Evolutionary conservation across 2,888 invertebrate species (phyloP), one percentile per base, ranked within the genome.

Genomic region (Agrochola lychnidis): DNA sequence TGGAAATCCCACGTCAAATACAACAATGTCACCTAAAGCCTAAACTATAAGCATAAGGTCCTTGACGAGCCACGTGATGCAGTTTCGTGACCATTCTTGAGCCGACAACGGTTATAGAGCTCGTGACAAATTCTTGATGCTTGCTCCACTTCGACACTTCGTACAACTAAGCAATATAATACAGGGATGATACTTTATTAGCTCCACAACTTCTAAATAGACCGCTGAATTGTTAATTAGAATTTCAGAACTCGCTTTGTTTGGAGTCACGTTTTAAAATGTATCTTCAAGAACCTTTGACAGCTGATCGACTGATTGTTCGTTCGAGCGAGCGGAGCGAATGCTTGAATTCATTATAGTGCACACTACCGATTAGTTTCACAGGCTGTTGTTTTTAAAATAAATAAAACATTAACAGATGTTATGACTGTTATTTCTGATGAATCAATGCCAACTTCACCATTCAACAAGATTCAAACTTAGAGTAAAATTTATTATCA

Each of bases 201-300:
- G 72, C 36, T 76, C 76, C 81, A 89, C 81, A 90, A 89, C 85
- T 91, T 85, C 87, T 88, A 90, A 92, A 90, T 87, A 77, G 87
- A 87, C 86, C 87, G 83, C 84, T 88, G 91, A 92, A 93, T 93
- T 88, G 90, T 91, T 94, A 94, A 76, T 81, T 67, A 94, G 57
- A 53, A 73, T 64, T 53, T 94, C 93, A 93, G 89, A 78, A 85
- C 80, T 80, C 79, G 87, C 91, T 91, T 92, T 93, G 93, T 91
- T 84, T 88, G 56, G 45, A 93, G 94, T 94, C 95, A 95, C 94
- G 95, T 90, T 92, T 86, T 83, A 84, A 85, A 82, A 84, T 79
- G 84, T 80, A 82, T 89, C 88, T 81, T 76, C 79, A 78, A 79
- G 87, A 87, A 85, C 83, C 90, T 91, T 90, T 91, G 92, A 93